These are phyloP conservation scores for Habroteleia sp. DNA, from an alignment of 2,888 invertebrate species.

Conservation along the genomic window DNA sequence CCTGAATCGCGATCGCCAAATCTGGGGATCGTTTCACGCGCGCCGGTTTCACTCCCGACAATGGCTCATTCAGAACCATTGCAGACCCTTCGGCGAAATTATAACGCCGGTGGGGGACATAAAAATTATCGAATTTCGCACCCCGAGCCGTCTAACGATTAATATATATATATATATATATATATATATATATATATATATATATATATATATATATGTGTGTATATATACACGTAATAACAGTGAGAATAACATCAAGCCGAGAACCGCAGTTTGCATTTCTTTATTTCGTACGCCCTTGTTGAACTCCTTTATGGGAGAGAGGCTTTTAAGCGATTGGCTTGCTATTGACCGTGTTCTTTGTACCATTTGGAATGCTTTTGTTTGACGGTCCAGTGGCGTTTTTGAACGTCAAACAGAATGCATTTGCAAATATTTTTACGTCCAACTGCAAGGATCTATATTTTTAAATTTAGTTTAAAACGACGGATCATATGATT, in stretches of 20 bases:
- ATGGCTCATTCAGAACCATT: constrained; percentile 35
- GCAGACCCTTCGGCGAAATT: constrained; percentile 23
- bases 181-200: too few species aligned
- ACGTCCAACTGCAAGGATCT: too few species aligned
- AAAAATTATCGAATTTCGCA: constrained; percentile 50
- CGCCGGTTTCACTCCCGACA: constrained; percentile 19
- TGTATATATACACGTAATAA: too few species aligned
- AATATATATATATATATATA: too few species aligned
- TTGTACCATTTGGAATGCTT: constrained; percentile 10
- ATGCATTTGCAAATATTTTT: background rate
- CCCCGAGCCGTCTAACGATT: constrained; percentile 24
- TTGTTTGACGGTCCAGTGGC: constrained; percentile 2
- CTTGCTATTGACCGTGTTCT: background rate
- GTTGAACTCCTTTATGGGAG: constrained; percentile 18
- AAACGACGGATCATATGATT: too few species aligned
- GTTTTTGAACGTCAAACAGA: background rate
- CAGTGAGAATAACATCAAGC: constrained; percentile 22
- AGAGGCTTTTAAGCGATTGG: constrained; percentile 11
- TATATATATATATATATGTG: too few species aligned
- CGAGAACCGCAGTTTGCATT: constrained; percentile 32
- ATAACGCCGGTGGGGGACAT: constrained; percentile 33
- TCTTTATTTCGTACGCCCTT: constrained; percentile 23
- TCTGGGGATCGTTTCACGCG: constrained; percentile 40
- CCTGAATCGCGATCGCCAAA: constrained; percentile 57
- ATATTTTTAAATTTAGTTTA: too few species aligned